phyloP scores from a whole-genome alignment of 1,140 invertebrate genomes.

The Coenobita brevimanus region DNA sequence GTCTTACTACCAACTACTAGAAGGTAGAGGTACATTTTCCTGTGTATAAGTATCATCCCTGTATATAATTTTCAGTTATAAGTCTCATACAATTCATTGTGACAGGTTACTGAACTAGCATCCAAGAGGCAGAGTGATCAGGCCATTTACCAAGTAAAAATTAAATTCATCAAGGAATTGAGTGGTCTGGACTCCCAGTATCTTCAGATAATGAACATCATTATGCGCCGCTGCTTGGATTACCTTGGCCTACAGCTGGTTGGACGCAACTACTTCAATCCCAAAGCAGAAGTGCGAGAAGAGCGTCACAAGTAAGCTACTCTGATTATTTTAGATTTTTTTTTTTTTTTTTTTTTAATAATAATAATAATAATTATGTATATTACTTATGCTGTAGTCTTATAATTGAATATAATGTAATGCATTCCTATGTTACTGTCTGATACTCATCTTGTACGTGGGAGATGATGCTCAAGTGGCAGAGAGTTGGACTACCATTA shows the following conservation, averaged over 20 bases:
- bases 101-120: slow-evolving; percentile 41
- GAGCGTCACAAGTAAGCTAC: slow-evolving; percentile 33
- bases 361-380: neutral
- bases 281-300: slow-evolving; percentile 13
- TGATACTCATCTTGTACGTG: too few relatives aligned
- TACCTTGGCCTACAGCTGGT: slow-evolving; percentile 22
- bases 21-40: neutral
- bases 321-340: neutral
- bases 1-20: too few relatives aligned
- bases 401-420: neutral
- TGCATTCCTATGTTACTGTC: neutral
- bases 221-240: slow-evolving; percentile 24
- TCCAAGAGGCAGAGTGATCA: slow-evolving; percentile 38
- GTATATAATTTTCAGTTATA: neutral
- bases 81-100: neutral
- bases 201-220: slow-evolving; percentile 40
- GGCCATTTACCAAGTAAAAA: slow-evolving; percentile 12
- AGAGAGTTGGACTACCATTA: too few relatives aligned
- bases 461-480: too few relatives aligned
- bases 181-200: slow-evolving; percentile 18
- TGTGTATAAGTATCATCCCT: neutral
- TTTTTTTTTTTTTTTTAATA: neutral
- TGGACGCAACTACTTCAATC: slow-evolving; percentile 41
- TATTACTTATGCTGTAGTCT: too few relatives aligned
- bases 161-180: slow-evolving; percentile 50